These are phyloP conservation scores for Catocala nupta DNA, from an alignment of 2,888 invertebrate species.

Conservation along the genomic window DNA sequence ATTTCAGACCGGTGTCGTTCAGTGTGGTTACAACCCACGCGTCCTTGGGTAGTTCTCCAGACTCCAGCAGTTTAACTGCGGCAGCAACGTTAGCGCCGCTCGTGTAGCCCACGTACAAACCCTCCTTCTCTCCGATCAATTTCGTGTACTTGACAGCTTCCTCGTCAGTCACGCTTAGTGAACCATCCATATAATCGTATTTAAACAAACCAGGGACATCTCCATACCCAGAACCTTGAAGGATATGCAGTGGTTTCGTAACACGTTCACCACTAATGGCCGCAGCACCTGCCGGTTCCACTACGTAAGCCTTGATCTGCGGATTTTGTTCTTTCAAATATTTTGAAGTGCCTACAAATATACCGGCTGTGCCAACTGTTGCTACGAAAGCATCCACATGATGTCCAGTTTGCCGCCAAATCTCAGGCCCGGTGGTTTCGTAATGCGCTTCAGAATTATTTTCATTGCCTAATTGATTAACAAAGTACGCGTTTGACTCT, in stretches of 20 bases:
- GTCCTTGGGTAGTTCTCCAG: slow-evolving; percentile 72
- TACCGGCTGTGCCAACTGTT: slow-evolving; percentile 79
- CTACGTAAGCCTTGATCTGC: slow-evolving; percentile 70
- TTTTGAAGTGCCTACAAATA: slow-evolving; percentile 74
- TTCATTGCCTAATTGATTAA: slow-evolving; percentile 77
- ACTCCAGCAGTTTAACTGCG: slow-evolving; percentile 74
- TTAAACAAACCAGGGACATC: slow-evolving; percentile 76
- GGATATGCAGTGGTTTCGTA: slow-evolving; percentile 78
- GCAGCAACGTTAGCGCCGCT: slow-evolving; percentile 82
- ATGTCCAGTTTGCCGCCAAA: slow-evolving; percentile 81
- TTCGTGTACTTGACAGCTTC: slow-evolving; percentile 73
- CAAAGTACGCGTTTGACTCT: slow-evolving; percentile 74
- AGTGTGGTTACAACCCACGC: slow-evolving; percentile 80
- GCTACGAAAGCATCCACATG: slow-evolving; percentile 78
- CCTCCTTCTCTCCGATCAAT: slow-evolving; percentile 76
- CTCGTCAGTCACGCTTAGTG: slow-evolving; percentile 75
- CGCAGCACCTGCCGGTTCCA: slow-evolving; percentile 78
- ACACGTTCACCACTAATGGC: slow-evolving; percentile 75
- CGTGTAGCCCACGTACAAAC: slow-evolving; percentile 80
- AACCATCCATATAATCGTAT: slow-evolving; percentile 75
- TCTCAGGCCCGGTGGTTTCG: slow-evolving; percentile 78
- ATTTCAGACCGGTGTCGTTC: slow-evolving; percentile 78
- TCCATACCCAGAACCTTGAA: slow-evolving; percentile 82
- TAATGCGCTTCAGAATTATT: slow-evolving; percentile 75
- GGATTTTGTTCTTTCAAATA: slow-evolving; percentile 79